A percentile compares a stretch with the other conserved stretches of the same genome.
Evolutionary conservation across 92 coral and sea anemone species (phyloP).

Genomic region (Siderastrea siderea): DNA sequence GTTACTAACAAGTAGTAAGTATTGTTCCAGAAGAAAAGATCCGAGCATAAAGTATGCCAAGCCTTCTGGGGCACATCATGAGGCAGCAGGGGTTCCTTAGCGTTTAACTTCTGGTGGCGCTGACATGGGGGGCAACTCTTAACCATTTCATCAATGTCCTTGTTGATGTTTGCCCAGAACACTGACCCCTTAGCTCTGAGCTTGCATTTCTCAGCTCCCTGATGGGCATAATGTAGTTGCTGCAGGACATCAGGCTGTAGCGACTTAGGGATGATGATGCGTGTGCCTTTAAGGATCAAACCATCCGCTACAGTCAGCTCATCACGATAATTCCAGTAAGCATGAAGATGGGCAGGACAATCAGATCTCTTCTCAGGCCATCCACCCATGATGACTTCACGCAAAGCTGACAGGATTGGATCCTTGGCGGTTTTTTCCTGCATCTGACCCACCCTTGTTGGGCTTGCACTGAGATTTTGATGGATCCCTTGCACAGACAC

Average conservation of each 20-base stretch:
- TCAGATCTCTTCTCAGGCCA: conserved; percentile 75
- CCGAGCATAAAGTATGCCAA: conserved; percentile 67
- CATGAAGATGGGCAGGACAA: conserved; percentile 63
- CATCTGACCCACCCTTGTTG: conserved; percentile 50
- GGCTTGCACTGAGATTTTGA: conserved; percentile 68
- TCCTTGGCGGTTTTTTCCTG: conserved; percentile 48
- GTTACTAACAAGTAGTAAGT: conserved; percentile 49
- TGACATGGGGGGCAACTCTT: conserved; percentile 64
- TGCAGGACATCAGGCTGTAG: conserved; percentile 52
- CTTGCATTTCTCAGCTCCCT: conserved; percentile 68
- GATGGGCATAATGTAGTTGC: conserved; percentile 63
- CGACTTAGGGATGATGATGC: conserved; percentile 34
- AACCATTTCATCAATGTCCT: conserved; percentile 62
- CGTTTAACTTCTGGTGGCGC: conserved; percentile 59
- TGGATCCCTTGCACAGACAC: conserved; percentile 57
- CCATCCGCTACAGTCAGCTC: conserved; percentile 68
- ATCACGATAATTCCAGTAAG: conserved; percentile 66
- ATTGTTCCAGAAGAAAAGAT: conserved; percentile 74
- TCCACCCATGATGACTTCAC: conserved; percentile 48
- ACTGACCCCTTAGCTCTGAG: conserved; percentile 75
- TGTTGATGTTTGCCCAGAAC: conserved; percentile 71
- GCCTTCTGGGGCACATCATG: conserved; percentile 66
- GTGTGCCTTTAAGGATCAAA: conserved; percentile 50
- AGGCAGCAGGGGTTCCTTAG: conserved; percentile 61
- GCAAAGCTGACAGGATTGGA: conserved; percentile 35